Conservation (phyloP, 2,888 invertebrate genomes). For the Megalurothrips usitatus region DNA sequence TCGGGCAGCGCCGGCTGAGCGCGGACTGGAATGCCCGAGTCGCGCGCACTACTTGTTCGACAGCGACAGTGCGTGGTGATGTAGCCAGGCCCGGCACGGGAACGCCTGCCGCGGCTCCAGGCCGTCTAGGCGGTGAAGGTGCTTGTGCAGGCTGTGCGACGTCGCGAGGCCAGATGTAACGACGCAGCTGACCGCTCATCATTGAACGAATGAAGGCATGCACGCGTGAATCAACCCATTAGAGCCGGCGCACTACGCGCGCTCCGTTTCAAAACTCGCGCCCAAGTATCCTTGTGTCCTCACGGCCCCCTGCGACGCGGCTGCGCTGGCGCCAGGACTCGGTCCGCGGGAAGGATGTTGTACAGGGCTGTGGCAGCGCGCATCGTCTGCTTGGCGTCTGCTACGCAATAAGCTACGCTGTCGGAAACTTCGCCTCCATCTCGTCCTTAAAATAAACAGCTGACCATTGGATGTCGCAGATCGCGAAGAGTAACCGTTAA, state of each 20-base stretch:
- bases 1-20: no score
- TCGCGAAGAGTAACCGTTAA: not conserved
- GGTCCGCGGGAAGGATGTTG: not conserved
- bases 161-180: no score
- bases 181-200: no score
- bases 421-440: not conserved
- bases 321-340: not conserved
- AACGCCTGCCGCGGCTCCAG: no score
- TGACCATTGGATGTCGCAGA: slow-evolving; percentile 22
- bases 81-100: no score
- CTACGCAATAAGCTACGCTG: slow-evolving; percentile 10
- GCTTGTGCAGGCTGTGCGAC: no score
- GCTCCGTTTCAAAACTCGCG: not conserved
- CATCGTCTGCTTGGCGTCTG: slow-evolving; percentile 17
- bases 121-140: no score
- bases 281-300: not conserved
- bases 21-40: no score
- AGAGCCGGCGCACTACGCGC: not conserved
- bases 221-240: no score
- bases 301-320: not conserved
- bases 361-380: slow-evolving; percentile 1
- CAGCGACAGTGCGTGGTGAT: no score
- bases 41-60: no score
- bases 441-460: slow-evolving; percentile 20
- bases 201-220: no score